These are phyloP conservation scores for Protobothrops flavoviridis DNA, from an alignment of 2,113 vertebrate genomes.

Conservation along the genomic window DNA sequence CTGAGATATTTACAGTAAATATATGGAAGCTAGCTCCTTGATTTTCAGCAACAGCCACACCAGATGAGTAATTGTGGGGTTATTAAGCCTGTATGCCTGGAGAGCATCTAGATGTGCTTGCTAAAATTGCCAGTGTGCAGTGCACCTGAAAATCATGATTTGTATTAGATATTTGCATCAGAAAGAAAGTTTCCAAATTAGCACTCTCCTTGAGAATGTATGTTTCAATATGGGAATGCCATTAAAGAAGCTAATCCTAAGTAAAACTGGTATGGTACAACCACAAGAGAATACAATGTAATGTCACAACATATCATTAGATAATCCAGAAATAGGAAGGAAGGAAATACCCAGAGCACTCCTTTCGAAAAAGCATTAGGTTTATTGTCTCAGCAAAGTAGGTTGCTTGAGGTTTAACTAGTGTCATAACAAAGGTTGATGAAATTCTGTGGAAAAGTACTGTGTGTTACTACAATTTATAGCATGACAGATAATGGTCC, in stretches of 20 bases:
- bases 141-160: background rate
- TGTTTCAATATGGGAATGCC: background rate
- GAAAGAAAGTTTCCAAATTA: background rate
- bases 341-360: constrained; percentile 34
- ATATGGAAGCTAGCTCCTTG: background rate
- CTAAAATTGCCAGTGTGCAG: background rate
- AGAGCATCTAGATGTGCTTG: background rate
- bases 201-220: background rate
- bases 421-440: constrained; percentile 16
- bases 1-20: background rate
- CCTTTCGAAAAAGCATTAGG: constrained; percentile 16
- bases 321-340: constrained; percentile 25
- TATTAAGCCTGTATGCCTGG: background rate
- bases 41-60: background rate
- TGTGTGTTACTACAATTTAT: background rate
- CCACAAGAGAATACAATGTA: background rate
- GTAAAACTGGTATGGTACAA: background rate
- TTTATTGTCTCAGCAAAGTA: background rate
- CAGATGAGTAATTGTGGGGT: background rate
- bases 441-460: constrained; percentile 1
- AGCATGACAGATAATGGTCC: background rate
- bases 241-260: background rate
- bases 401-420: constrained; percentile 9
- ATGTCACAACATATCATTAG: background rate
- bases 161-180: background rate